These are phyloP conservation scores for Cheilosia scutellata DNA, from an alignment of 2,888 invertebrate genomes.

Conservation along the genomic window DNA sequence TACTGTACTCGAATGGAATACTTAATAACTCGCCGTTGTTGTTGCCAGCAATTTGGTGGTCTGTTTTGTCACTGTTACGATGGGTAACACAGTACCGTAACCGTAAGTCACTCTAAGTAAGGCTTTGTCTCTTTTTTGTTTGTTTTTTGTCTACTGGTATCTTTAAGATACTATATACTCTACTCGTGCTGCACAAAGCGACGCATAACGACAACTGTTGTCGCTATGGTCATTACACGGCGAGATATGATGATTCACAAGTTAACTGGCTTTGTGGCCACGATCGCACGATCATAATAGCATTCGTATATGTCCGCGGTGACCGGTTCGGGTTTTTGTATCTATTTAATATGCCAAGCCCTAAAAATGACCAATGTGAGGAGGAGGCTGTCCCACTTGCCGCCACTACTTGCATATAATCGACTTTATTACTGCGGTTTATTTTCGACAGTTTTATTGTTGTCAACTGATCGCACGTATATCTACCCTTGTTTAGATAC, in stretches of 20 bases:
- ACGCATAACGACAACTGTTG: slow-evolving; percentile 71
- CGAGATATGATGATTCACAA: slow-evolving; percentile 72
- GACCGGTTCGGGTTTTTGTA: slow-evolving; percentile 30
- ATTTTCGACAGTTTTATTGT: slow-evolving; percentile 70
- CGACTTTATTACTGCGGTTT: slow-evolving; percentile 73
- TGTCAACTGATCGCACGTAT: slow-evolving; percentile 68
- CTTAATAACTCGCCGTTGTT: slow-evolving; percentile 50
- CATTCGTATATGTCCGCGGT: not conserved
- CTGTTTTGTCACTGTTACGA: slow-evolving; percentile 67
- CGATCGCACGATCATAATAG: slow-evolving; percentile 62
- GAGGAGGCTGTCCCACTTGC: slow-evolving; percentile 20
- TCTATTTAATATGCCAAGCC: slow-evolving; percentile 60
- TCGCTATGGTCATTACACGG: slow-evolving; percentile 71
- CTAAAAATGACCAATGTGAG: slow-evolving; percentile 64
- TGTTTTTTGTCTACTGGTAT: not conserved
- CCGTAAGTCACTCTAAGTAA: slow-evolving; percentile 63
- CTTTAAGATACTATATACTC: slow-evolving; percentile 45
- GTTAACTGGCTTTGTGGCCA: slow-evolving; percentile 25
- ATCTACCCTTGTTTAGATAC: slow-evolving; percentile 28
- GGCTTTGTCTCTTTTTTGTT: slow-evolving; percentile 29
- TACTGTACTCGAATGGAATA: slow-evolving; percentile 63
- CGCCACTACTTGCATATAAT: slow-evolving; percentile 59
- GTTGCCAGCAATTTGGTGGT: slow-evolving; percentile 60
- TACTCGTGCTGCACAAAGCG: slow-evolving; percentile 50
- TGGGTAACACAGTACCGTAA: slow-evolving; percentile 68